Base-by-base conservation (phyloP, 2,888 invertebrate genomes). In the Lomographa bimaculata region DNA sequence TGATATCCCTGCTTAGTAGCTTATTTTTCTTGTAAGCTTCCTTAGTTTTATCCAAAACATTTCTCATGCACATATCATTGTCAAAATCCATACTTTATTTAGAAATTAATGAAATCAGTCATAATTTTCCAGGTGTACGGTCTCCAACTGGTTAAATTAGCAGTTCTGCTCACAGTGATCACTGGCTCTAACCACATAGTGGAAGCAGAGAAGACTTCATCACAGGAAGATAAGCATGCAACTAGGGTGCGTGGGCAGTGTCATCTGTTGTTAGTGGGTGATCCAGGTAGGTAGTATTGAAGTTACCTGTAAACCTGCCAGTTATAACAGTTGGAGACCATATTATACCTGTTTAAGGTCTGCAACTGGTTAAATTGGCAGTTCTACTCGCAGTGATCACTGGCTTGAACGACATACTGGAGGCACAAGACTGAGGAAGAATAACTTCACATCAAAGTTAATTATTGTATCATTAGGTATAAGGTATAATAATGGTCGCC, bases 281-380 rank as follows among this genome's bases (percentile, higher is more conserved):
- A 97, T 87, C 93, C 94, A 68, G 97, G 97, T 58, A 94, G n/a
- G n/a, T n/a, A 27, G 19, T 4, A 10, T n/a, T 17, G 8, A 17
- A 16, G 9, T 24, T 9, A 6, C 7, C 19, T n/a, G 3, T 6
- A 19, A 19, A 3, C 1, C 3, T 3, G 19, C n/a, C n/a, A n/a
- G n/a, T n/a, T n/a, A n/a, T n/a, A n/a, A n/a, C n/a, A n/a, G n/a
- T n/a, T n/a, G n/a, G n/a, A n/a, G n/a, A n/a, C n/a, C n/a, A n/a
- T n/a, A n/a, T n/a, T n/a, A n/a, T n/a, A n/a, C n/a, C n/a, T n/a
- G 92, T 97, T 1, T 97, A 94, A 76, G 97, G 97, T n/a, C 90
- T 97, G 63, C 95, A 96, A 73, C 84, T 94, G 34, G 95, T 96
- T 0, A 97, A 98, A 85, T 79, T 97, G 40, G 96, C 97, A n/a